These are phyloP conservation scores for Busseola fusca DNA, from an alignment of 2,888 invertebrate species.

Conservation along the genomic window DNA sequence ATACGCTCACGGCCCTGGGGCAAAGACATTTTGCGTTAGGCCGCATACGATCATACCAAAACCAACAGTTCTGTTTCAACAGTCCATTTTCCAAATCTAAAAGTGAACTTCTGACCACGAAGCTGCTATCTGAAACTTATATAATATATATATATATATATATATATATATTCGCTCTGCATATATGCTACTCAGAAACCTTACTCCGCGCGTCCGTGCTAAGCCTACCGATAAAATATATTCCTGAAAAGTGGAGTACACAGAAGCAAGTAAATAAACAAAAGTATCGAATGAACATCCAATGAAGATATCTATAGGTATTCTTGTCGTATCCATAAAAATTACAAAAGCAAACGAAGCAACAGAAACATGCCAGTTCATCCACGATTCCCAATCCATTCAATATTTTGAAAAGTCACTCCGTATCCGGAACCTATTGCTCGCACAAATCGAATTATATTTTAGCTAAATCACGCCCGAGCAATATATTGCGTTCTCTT, in stretches of 20 bases:
- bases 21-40: too few species aligned
- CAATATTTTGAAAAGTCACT: constrained; percentile 56
- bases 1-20: too few species aligned
- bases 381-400: constrained; percentile 33
- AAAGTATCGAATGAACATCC: not conserved
- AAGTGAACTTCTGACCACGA: not conserved
- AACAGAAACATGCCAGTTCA: constrained; percentile 32
- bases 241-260: not conserved
- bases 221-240: not conserved
- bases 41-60: not conserved
- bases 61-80: too few species aligned
- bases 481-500: constrained; percentile 63
- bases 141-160: too few species aligned
- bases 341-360: constrained; percentile 6
- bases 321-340: not conserved
- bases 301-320: not conserved
- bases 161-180: not conserved
- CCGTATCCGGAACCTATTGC: constrained; percentile 57
- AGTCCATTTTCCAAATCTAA: not conserved
- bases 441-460: constrained; percentile 73
- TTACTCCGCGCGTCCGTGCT: not conserved
- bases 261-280: not conserved
- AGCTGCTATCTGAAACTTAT: not conserved
- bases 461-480: constrained; percentile 71
- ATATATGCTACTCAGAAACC: not conserved